Evolutionary conservation across 2,888 invertebrate species (phyloP).

Genomic region (Protula sp.): DNA sequence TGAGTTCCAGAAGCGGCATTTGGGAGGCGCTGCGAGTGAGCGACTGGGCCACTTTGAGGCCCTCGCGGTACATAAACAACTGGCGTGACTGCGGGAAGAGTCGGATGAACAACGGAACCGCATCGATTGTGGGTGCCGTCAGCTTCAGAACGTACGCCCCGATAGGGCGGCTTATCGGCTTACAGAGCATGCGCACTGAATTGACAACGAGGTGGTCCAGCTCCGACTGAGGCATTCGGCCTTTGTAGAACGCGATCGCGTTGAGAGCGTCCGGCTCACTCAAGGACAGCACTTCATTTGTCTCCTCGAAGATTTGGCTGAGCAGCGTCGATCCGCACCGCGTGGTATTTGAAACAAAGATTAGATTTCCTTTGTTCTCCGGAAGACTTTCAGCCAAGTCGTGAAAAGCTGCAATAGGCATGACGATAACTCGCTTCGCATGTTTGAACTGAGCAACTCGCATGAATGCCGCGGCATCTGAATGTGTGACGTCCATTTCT

Average conservation of each 20-base stretch:
- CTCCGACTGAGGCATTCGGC: background rate
- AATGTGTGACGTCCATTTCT: slow-evolving; percentile 6
- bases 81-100: slow-evolving; percentile 1
- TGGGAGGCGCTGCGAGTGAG: background rate
- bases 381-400: slow-evolving; percentile 2
- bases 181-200: background rate
- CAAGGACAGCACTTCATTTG: background rate
- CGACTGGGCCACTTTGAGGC: background rate
- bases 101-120: background rate
- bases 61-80: slow-evolving; percentile 7
- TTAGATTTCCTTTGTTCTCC: background rate
- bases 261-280: slow-evolving; percentile 6
- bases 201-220: background rate
- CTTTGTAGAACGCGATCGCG: background rate
- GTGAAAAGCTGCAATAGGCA: slow-evolving; percentile 4
- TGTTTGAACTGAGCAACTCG: slow-evolving; percentile 4
- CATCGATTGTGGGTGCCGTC: slow-evolving; percentile 4
- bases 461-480: slow-evolving; percentile 1
- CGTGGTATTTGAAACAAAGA: slow-evolving; percentile 5
- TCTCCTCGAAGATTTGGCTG: slow-evolving; percentile 8
- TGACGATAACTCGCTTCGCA: slow-evolving; percentile 2
- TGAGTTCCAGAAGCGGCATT: background rate
- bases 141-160: slow-evolving; percentile 5
- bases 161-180: background rate
- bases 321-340: slow-evolving; percentile 11